Evolutionary conservation across 2,797 vertebrate species (phyloP).

Genomic region (Tenualosa ilisha): DNA sequence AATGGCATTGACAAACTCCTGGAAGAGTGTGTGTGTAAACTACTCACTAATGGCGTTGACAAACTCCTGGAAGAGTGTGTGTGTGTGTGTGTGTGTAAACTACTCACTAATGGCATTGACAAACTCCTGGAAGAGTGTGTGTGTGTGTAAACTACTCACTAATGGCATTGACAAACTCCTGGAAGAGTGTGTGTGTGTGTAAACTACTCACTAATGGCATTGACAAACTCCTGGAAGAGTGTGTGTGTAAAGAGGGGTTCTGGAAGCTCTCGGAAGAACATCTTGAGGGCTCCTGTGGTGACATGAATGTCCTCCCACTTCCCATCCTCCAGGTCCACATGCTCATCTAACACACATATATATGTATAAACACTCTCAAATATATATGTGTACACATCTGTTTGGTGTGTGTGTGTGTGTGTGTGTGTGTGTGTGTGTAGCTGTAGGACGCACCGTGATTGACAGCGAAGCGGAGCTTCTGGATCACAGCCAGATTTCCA

Average conservation of each 20-base stretch:
- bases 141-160: too few species aligned
- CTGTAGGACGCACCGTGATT: conserved; percentile 85
- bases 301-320: conserved; percentile 99
- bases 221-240: conserved; percentile 92
- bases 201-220: conserved; percentile 84
- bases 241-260: conserved; percentile 93
- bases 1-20: too few species aligned
- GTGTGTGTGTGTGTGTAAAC: neutral
- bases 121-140: conserved; percentile 90
- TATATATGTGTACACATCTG: neutral
- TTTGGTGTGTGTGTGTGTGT: neutral
- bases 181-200: conserved; percentile 73
- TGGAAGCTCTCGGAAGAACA: conserved; percentile 97
- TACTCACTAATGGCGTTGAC: too few species aligned
- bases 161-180: too few species aligned
- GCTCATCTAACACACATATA: conserved; percentile 81
- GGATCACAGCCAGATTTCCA: conserved; percentile 96
- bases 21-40: neutral
- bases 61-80: too few species aligned
- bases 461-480: conserved; percentile 95
- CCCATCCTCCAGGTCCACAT: conserved; percentile 87
- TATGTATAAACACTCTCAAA: neutral
- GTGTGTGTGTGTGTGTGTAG: neutral
- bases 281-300: conserved; percentile 96
- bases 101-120: conserved; percentile 95